Conservation (phyloP, 2,797 vertebrate species). For the Cyclopterus lumpus region DNA sequence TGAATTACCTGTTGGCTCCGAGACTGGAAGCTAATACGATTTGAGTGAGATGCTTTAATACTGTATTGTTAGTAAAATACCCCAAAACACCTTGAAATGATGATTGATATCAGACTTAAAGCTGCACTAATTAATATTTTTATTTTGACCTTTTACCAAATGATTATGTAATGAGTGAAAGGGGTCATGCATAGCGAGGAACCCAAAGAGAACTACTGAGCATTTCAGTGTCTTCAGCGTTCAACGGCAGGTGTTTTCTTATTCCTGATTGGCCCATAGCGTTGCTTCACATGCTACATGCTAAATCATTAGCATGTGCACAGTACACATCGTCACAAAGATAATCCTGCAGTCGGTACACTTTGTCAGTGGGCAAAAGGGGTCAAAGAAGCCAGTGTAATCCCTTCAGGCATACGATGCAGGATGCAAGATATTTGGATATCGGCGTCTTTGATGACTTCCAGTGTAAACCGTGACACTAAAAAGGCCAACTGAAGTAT, state of each 20-base stretch:
- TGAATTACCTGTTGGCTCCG: not conserved
- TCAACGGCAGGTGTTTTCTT: too few species aligned
- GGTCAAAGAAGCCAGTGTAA: not conserved
- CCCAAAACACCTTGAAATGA: not conserved
- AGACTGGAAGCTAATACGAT: not conserved
- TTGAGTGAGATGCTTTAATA: not conserved
- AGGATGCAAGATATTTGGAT: not conserved
- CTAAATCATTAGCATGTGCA: not conserved
- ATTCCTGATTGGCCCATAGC: not conserved
- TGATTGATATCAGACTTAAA: not conserved
- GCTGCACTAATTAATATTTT: not conserved
- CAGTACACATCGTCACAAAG: not conserved
- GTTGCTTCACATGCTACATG: not conserved
- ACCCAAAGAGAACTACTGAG: not conserved
- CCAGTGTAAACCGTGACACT: not conserved
- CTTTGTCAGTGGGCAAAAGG: not conserved
- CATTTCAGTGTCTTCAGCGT: not conserved
- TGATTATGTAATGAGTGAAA: not conserved
- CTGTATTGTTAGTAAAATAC: slow-evolving; percentile 1
- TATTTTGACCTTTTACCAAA: not conserved
- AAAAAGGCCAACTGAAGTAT: not conserved
- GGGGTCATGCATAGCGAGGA: not conserved
- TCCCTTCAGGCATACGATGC: not conserved
- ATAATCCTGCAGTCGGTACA: not conserved
- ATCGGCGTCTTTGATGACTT: not conserved